phyloP scores from a whole-genome alignment of 2,797 vertebrate genomes.

The Adelosebastes latens region DNA sequence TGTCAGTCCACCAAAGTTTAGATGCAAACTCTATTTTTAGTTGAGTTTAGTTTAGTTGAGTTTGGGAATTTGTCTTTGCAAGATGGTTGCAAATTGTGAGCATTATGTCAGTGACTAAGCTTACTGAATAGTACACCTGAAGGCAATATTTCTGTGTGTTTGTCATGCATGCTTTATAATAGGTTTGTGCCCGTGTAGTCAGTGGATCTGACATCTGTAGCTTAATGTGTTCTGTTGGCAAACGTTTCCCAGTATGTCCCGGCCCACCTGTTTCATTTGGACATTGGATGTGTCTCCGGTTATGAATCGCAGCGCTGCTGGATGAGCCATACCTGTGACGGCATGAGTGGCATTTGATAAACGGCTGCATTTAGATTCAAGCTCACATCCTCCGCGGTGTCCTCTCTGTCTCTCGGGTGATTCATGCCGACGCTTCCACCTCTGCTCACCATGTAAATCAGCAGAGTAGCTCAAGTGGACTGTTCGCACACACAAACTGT shows the following conservation, averaged over 20 bases:
- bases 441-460: slow-evolving; percentile 60
- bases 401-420: slow-evolving; percentile 47
- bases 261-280: slow-evolving; percentile 24
- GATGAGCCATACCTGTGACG: slow-evolving; percentile 48
- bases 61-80: not conserved
- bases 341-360: slow-evolving; percentile 58
- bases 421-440: slow-evolving; percentile 69
- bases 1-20: not conserved
- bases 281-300: slow-evolving; percentile 11
- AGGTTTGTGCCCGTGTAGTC: not conserved
- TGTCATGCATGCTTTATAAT: not conserved
- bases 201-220: not conserved
- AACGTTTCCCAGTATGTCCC: not conserved
- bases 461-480: slow-evolving; percentile 32
- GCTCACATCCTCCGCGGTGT: slow-evolving; percentile 63
- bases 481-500: slow-evolving; percentile 15
- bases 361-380: slow-evolving; percentile 74
- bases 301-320: slow-evolving; percentile 18
- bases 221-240: not conserved
- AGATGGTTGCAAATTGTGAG: not conserved
- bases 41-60: not conserved
- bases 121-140: not conserved
- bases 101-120: not conserved
- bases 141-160: not conserved
- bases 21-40: not conserved